Percentiles rank a stretch among this genome's conserved stretches.
phyloP scores from a whole-genome alignment of 2,888 invertebrate genomes.

The Prenolepis imparis region DNA sequence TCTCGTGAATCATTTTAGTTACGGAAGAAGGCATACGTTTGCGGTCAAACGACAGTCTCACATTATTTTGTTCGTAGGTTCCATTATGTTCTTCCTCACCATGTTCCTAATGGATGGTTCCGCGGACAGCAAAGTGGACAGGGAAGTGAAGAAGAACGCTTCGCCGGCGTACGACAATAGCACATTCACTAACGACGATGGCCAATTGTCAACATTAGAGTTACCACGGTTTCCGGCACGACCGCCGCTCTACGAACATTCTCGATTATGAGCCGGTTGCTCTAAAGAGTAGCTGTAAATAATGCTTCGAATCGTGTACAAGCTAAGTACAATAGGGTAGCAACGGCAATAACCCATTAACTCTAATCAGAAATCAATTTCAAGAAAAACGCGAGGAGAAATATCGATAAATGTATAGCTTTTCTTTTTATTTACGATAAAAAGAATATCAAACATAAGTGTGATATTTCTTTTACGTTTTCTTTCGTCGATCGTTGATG shows the following conservation, averaged over 20 bases:
- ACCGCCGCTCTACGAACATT: constrained; percentile 78
- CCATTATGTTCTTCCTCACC: constrained; percentile 93
- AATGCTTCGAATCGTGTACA: not conserved
- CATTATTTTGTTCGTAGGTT: constrained; percentile 89
- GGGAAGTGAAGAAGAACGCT: constrained; percentile 70
- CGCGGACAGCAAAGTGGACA: constrained; percentile 77
- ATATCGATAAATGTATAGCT: not conserved
- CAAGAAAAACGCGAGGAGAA: not conserved
- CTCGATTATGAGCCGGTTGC: constrained; percentile 74
- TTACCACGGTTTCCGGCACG: constrained; percentile 81
- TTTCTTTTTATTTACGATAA: not conserved
- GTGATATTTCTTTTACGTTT: constrained; percentile 1
- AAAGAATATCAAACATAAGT: not conserved
- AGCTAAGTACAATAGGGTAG: not conserved
- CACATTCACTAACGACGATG: constrained; percentile 88
- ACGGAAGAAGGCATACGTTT: not conserved
- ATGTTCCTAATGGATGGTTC: constrained; percentile 93
- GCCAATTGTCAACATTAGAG: constrained; percentile 80
- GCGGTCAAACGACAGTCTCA: constrained; percentile 92
- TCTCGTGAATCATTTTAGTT: not conserved
- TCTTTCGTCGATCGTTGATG: constrained; percentile 4
- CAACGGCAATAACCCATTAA: not conserved
- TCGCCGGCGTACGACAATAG: constrained; percentile 87
- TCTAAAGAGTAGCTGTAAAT: constrained; percentile 50
- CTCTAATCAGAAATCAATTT: not conserved